Conservation (phyloP, 1,140 invertebrate species). For the Odontomachus brunneus region DNA sequence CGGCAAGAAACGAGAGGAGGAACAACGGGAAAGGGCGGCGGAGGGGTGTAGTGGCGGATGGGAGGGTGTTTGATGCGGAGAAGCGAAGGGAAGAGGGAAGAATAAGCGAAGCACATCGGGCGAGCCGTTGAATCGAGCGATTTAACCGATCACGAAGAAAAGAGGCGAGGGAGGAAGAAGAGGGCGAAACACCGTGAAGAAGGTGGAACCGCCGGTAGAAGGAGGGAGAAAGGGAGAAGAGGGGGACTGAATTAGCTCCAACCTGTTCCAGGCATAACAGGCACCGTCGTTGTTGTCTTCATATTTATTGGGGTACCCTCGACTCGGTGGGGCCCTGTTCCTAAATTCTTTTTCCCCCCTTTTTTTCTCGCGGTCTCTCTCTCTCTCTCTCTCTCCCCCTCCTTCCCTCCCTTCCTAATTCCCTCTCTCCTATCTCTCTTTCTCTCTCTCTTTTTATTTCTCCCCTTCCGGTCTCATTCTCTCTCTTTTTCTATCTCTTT, state of each 20-base stretch:
- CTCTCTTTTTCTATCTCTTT: slow-evolving; percentile 34
- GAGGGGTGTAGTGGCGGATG: slow-evolving; percentile 21
- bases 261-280: slow-evolving; percentile 82
- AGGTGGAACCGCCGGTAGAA: slow-evolving; percentile 46
- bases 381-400: slow-evolving; percentile 23
- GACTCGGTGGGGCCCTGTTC: slow-evolving; percentile 67
- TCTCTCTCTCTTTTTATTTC: slow-evolving; percentile 29
- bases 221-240: slow-evolving; percentile 46
- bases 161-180: slow-evolving; percentile 7
- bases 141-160: slow-evolving; percentile 24
- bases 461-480: slow-evolving; percentile 54
- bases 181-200: slow-evolving; percentile 30
- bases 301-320: slow-evolving; percentile 84
- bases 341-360: slow-evolving; percentile 69
- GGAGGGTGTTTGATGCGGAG: slow-evolving; percentile 26
- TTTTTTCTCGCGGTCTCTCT: slow-evolving; percentile 48
- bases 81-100: neutral
- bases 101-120: slow-evolving; percentile 38
- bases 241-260: slow-evolving; percentile 82
- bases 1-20: slow-evolving; percentile 62
- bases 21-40: neutral
- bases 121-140: slow-evolving; percentile 58
- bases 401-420: slow-evolving; percentile 58
- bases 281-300: slow-evolving; percentile 83
- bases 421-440: slow-evolving; percentile 53